Percentiles rank a stretch among this genome's conserved stretches.
phyloP scores from a whole-genome alignment of 1,140 invertebrate species.

The Babylonia areolata region DNA sequence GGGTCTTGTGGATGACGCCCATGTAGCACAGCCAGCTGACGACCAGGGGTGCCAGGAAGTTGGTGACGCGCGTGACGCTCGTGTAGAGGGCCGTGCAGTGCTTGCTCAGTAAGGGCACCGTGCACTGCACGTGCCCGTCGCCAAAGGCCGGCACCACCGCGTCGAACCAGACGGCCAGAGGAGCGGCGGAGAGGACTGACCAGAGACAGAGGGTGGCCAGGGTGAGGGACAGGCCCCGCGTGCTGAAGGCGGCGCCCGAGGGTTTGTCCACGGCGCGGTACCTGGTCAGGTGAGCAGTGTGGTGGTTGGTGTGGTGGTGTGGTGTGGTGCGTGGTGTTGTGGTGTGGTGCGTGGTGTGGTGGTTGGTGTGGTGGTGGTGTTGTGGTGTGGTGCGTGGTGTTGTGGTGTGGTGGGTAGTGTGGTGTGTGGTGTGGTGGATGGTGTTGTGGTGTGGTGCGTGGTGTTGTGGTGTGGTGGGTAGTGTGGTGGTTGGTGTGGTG shows the following conservation, averaged over 20 bases:
- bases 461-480: too few species aligned
- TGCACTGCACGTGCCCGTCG: background rate
- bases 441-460: too few species aligned
- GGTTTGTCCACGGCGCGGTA: slow-evolving; percentile 6
- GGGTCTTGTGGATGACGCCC: background rate
- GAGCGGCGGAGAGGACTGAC: background rate
- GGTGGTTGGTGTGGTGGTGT: too few species aligned
- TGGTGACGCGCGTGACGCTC: background rate
- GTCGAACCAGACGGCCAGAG: slow-evolving; percentile 11
- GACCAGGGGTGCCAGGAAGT: background rate
- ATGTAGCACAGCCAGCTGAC: slow-evolving; percentile 10
- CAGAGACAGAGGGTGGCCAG: background rate
- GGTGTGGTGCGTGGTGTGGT: too few species aligned
- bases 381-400: too few species aligned
- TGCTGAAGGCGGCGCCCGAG: background rate
- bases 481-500: too few species aligned
- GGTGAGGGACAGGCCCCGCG: background rate
- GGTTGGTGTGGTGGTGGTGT: too few species aligned
- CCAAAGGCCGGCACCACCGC: background rate
- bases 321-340: too few species aligned
- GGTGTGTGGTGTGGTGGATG: too few species aligned
- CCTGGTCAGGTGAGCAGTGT: background rate
- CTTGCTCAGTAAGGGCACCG: background rate
- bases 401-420: too few species aligned
- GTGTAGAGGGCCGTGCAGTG: background rate